phyloP scores from a whole-genome alignment of 1,140 invertebrate species.

The Papilio polyxenes region DNA sequence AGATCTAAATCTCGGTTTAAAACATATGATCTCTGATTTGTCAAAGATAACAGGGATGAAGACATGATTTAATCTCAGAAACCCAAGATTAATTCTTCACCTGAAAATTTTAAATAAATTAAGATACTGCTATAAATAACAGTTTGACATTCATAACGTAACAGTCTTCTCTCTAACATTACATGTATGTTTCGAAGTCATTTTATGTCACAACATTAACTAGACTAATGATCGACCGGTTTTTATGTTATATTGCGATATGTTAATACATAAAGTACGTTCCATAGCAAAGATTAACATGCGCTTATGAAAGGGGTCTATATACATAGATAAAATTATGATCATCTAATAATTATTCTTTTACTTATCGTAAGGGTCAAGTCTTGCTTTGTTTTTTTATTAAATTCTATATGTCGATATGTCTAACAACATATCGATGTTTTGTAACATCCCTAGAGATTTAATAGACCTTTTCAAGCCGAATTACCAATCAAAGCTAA shows the following conservation, averaged over 20 bases:
- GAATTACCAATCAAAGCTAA: neutral
- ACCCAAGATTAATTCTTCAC: neutral
- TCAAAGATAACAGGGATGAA: neutral
- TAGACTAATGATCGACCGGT: slow-evolving; percentile 31
- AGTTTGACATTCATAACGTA: neutral
- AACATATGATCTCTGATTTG: too few species aligned
- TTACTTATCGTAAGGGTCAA: too few species aligned
- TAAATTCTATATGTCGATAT: too few species aligned
- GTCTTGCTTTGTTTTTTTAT: too few species aligned
- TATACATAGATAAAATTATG: neutral
- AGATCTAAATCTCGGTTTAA: too few species aligned
- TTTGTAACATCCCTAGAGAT: neutral
- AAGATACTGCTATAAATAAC: neutral
- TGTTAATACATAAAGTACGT: neutral
- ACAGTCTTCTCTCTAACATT: neutral
- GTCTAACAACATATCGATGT: neutral
- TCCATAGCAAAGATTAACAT: neutral
- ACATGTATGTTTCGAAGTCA: neutral
- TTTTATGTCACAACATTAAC: slow-evolving; percentile 22
- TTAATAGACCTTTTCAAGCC: slow-evolving; percentile 6
- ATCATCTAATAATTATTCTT: too few species aligned
- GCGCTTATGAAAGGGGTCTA: slow-evolving; percentile 2
- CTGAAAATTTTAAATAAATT: neutral
- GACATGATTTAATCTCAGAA: neutral
- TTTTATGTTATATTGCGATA: slow-evolving; percentile 19